Base-by-base conservation (phyloP, 2,797 vertebrate genomes). In the Dendrocincla fuliginosa region DNA sequence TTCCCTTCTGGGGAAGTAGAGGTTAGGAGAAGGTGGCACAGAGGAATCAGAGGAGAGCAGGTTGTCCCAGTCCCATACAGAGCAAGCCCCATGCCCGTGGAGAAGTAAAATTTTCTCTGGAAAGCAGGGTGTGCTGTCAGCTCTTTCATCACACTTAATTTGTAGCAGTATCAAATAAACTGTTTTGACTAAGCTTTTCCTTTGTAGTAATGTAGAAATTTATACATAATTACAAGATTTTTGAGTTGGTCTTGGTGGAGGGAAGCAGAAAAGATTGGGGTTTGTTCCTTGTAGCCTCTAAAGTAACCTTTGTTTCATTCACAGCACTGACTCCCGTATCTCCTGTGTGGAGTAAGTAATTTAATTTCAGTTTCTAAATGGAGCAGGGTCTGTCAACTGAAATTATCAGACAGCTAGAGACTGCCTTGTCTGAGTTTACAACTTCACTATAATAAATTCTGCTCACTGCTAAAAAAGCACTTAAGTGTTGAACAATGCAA, bases 271-370 rank as follows among this genome's bases (percentile, higher is more conserved):
- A 28, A 47, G 47, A 13, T 35, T 63, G 6, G 0, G 1, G 65
- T 84, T 84, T 78, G 33, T 46, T 90, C 35, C 60, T 85, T 77
- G 24, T 60, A 37, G 37, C 14, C 22, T 85, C 63, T 88, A 46
- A 86, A 78, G n/a, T 37, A 79, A n/a, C 13, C 4, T 93, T 92
- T 95, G 11, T 87, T 96, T 92, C 28, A 32, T 89, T 95, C 53
- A 89, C 92, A 94, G 84, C 89, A 46, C 44, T 2, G 22, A 19
- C 19, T 86, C 11, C 15, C 47, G 19, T 24, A 50, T 3, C 8
- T 60, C 4, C 7, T 65, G 9, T 1, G 3, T 2, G 0, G 8
- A 35, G 96, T 96, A 93, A 95, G 94, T 96, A 0, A 46, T 79
- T 89, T 44, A 57, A 28, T 55, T 85, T 49, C 18, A 42, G 8